Evolutionary conservation across 2,888 invertebrate species (phyloP), one percentile per base, ranked within the genome.

Genomic region (Cloeon dipterum): DNA sequence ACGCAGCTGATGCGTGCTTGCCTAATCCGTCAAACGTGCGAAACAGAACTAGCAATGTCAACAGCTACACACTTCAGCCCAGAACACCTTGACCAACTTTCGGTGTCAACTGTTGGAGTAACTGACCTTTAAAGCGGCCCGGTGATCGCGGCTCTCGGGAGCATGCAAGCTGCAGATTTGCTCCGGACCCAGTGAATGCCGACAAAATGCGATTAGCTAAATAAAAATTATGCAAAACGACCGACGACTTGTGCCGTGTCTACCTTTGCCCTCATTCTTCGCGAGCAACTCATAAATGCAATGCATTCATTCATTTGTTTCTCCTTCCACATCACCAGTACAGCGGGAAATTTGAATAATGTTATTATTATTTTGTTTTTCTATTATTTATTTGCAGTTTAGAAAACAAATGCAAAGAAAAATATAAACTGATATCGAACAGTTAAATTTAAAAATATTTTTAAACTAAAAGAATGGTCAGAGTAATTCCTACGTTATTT

Each of bases 221-320:
- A n/a, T n/a, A n/a, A n/a, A n/a, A n/a, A n/a, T n/a, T n/a, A n/a
- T n/a, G n/a, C n/a, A 29, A 14, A 29, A 16, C 29, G 29, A 29
- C 29, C n/a, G 13, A 29, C n/a, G 13, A 29, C 13, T n/a, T 29
- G 29, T 29, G 29, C 29, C 29, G 16, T 29, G 29, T n/a, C 29
- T 16, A n/a, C 29, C 29, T 29, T 29, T 29, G 29, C 29, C 29
- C 29, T 29, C 29, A 29, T 29, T 29, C 29, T n/a, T n/a, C n/a
- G n/a, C n/a, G n/a, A n/a, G n/a, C n/a, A n/a, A n/a, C n/a, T n/a
- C 21, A 21, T 21, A 21, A 21, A 21, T 21, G 21, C 21, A 21
- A 29, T 29, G n/a, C 29, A 13, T 13, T 16, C n/a, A 29, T 29
- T 29, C 29, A 13, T 5, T 29, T 29, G 29, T 29, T 29, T 29